phyloP scores from a whole-genome alignment of 2,113 vertebrate genomes.

The Ascaphus truei region DNA sequence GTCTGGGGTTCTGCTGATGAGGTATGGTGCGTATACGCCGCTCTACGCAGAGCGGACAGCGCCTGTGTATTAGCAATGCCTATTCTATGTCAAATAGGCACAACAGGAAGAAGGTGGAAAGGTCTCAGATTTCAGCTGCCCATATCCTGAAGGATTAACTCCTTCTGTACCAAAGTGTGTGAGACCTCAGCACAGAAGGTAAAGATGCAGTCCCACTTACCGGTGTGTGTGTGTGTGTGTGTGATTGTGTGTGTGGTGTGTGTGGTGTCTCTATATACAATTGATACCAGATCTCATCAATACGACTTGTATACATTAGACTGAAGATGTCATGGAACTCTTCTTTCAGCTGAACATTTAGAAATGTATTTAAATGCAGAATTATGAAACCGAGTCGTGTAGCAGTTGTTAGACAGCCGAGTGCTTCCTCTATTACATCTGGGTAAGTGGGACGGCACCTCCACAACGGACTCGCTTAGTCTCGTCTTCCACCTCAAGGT shows the following conservation, averaged over 20 bases:
- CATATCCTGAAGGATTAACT: neutral
- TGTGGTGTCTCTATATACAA: no score
- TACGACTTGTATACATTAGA: no score
- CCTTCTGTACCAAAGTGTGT: neutral
- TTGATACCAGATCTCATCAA: no score
- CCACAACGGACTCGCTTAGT: neutral
- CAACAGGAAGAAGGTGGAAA: neutral
- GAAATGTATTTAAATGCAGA: neutral
- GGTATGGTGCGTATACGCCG: constrained; percentile 2
- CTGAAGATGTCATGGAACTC: no score
- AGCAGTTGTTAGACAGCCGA: neutral
- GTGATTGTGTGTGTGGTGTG: no score
- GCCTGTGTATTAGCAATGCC: neutral
- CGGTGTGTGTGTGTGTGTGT: no score
- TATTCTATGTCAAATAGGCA: neutral
- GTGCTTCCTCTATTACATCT: constrained; percentile 22
- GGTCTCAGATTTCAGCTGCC: neutral
- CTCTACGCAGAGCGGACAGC: neutral
- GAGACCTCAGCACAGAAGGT: neutral
- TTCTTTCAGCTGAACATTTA: neutral
- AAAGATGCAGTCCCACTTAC: neutral
- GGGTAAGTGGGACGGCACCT: neutral
- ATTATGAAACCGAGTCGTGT: neutral
- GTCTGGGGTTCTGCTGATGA: neutral
- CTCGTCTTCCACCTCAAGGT: neutral